These are phyloP conservation scores for Lonchura striata DNA, from an alignment of 2,113 vertebrate genomes.

Conservation along the genomic window DNA sequence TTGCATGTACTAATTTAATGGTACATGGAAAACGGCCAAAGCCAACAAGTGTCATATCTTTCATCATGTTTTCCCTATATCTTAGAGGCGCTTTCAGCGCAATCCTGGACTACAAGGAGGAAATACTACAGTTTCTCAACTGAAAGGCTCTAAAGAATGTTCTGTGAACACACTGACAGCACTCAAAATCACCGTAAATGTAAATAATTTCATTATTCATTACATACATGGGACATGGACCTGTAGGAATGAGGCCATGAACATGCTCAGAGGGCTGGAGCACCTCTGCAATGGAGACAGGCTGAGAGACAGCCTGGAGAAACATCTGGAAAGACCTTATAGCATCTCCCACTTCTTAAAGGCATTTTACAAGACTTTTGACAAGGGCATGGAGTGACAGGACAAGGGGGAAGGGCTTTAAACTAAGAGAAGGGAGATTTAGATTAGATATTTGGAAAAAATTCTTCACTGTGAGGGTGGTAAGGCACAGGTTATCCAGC, in stretches of 20 bases:
- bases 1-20: not conserved
- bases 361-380: not conserved
- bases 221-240: rapidly evolving
- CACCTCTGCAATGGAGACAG: not conserved
- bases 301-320: not conserved
- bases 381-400: not conserved
- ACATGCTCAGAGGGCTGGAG: not conserved
- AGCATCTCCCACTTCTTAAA: not conserved
- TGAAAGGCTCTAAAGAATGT: not conserved
- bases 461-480: not conserved
- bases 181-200: not conserved
- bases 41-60: not conserved
- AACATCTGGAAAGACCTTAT: not conserved
- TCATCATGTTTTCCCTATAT: not conserved
- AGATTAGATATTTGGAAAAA: not conserved
- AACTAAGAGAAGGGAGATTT: not conserved
- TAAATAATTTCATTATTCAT: not conserved
- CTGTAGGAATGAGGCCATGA: not conserved
- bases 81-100: not conserved
- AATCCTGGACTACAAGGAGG: not conserved
- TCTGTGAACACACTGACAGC: not conserved
- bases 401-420: not conserved
- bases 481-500: not conserved
- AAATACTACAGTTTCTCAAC: not conserved
- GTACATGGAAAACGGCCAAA: not conserved